These are phyloP conservation scores for Hirtodrosophila alboralis DNA, from an alignment of 2,888 invertebrate species.

Conservation along the genomic window DNA sequence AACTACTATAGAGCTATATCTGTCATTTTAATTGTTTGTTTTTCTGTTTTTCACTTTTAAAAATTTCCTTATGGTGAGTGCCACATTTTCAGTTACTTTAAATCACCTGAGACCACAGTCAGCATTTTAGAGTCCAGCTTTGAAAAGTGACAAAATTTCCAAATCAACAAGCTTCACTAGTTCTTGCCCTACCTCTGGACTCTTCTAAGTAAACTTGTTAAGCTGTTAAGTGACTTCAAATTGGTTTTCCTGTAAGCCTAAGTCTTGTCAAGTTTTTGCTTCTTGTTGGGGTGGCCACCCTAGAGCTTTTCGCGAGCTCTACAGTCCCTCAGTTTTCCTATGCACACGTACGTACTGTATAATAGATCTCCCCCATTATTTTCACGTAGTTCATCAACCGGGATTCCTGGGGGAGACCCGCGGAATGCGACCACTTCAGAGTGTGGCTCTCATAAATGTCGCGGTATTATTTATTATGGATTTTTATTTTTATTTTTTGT, in stretches of 20 bases:
- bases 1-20: too few species aligned
- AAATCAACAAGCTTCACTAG: neutral
- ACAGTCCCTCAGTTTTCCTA: constrained; percentile 7
- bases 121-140: neutral
- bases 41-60: too few species aligned
- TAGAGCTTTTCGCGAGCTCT: too few species aligned
- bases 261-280: constrained; percentile 22
- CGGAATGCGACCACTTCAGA: constrained; percentile 44
- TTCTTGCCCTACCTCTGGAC: constrained; percentile 8
- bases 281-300: neutral
- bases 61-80: too few species aligned
- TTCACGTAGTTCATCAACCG: constrained; percentile 31
- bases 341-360: constrained; percentile 26
- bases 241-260: constrained; percentile 43
- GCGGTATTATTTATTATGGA: constrained; percentile 37
- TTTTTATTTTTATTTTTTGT: constrained; percentile 15
- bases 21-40: too few species aligned
- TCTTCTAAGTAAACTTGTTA: constrained; percentile 37
- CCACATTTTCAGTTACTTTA: neutral
- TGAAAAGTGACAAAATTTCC: constrained; percentile 1
- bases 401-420: constrained; percentile 9
- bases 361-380: constrained; percentile 7
- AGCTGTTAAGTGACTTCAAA: constrained; percentile 50
- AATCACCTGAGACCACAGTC: neutral
- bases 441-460: constrained; percentile 65